These are phyloP conservation scores for Orthonyx spaldingii DNA, from an alignment of 2,113 vertebrate species.

Conservation along the genomic window DNA sequence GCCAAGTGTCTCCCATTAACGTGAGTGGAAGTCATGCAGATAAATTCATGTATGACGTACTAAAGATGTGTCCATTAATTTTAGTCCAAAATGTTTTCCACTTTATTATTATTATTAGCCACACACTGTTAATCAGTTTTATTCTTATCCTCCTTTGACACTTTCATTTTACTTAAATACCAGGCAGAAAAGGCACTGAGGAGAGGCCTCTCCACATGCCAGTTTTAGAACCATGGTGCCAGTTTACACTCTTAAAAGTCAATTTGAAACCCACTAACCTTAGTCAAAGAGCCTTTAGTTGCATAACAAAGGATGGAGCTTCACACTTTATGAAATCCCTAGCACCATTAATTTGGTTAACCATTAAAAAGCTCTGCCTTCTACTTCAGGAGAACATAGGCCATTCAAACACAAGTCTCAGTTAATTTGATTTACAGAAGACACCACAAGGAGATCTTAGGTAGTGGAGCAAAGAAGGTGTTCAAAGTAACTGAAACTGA, in stretches of 20 bases:
- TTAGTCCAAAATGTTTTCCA: constrained; percentile 33
- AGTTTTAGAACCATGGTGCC: background rate
- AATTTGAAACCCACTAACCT: background rate
- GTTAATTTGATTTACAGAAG: background rate
- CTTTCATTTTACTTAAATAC: constrained; percentile 16
- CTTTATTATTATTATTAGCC: constrained; percentile 7
- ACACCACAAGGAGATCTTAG: background rate
- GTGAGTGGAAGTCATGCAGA: constrained; percentile 21
- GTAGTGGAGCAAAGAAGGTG: background rate
- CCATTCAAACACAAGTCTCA: background rate
- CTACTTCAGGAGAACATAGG: background rate
- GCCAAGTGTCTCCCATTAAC: constrained; percentile 14
- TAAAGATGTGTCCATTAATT: constrained; percentile 34
- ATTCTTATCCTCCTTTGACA: background rate
- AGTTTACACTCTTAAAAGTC: background rate
- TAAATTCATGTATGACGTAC: constrained; percentile 19
- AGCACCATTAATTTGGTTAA: background rate
- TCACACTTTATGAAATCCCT: background rate
- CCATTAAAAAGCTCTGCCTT: background rate
- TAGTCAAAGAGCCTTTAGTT: background rate
- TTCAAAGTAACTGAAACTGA: background rate
- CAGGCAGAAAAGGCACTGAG: background rate
- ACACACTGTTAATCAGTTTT: background rate
- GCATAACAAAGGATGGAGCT: background rate
- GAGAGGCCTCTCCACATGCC: background rate